Conservation (phyloP, 2,113 vertebrate genomes). For the Leptobrachium leishanense region DNA sequence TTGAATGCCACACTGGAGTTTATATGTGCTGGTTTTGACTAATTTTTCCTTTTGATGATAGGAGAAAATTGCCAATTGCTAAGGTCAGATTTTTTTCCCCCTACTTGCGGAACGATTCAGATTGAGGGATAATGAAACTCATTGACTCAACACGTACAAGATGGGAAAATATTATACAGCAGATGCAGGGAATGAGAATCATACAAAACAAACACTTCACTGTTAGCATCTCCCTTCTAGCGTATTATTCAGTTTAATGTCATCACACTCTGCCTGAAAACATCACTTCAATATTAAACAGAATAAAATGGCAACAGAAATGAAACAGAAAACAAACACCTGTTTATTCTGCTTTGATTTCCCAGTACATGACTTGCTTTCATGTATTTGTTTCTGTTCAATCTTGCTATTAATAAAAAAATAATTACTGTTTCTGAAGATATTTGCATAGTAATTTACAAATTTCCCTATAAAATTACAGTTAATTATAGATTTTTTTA, state of each 20-base stretch:
- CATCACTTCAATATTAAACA: neutral
- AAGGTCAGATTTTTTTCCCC: neutral
- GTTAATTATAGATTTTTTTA: too few relatives aligned
- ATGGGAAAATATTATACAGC: neutral
- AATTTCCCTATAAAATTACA: too few relatives aligned
- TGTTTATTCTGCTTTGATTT: too few relatives aligned
- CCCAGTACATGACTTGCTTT: too few relatives aligned
- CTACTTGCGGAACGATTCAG: neutral
- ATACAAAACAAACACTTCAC: slow-evolving; percentile 2
- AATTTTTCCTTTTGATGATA: neutral
- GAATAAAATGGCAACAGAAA: too few relatives aligned
- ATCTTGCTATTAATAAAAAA: too few relatives aligned
- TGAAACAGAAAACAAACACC: too few relatives aligned
- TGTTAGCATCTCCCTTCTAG: neutral
- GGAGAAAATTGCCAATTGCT: neutral
- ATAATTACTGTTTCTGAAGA: too few relatives aligned
- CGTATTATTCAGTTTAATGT: neutral
- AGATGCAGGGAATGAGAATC: neutral
- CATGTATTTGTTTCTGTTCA: too few relatives aligned
- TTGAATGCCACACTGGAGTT: too few relatives aligned
- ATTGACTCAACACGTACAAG: slow-evolving; percentile 6
- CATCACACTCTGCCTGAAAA: neutral
- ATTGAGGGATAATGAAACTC: slow-evolving; percentile 1
- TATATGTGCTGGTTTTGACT: too few relatives aligned
- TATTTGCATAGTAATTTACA: neutral